Percentiles rank a stretch among this genome's conserved stretches.
Conservation (phyloP, 2,113 vertebrate species). For the Empidonax traillii region DNA sequence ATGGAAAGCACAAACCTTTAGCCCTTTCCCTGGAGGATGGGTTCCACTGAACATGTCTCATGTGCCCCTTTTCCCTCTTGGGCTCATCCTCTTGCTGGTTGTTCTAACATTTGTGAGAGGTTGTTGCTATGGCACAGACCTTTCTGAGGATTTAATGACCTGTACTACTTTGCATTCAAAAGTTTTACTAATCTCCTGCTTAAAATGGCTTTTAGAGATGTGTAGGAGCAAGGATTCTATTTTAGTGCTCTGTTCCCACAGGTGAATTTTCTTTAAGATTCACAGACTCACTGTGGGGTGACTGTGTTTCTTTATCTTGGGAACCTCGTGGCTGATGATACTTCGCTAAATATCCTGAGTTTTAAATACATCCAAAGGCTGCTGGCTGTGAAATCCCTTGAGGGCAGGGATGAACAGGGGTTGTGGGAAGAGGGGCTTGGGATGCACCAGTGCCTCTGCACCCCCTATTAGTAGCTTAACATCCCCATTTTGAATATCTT, state of each 20-base stretch:
- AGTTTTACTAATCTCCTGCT: neutral
- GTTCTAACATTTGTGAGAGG: neutral
- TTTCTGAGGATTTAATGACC: neutral
- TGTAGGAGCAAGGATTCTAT: neutral
- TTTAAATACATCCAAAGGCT: neutral
- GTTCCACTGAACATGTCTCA: neutral
- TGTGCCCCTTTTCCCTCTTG: neutral
- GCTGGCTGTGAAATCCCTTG: rapidly evolving
- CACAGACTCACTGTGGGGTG: neutral
- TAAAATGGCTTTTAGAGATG: neutral
- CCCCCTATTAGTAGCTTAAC: rapidly evolving
- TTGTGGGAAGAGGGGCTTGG: neutral
- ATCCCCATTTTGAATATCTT: neutral
- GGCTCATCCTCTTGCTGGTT: neutral
- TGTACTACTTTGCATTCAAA: neutral
- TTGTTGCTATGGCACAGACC: neutral
- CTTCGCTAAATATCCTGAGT: neutral
- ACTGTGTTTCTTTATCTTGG: neutral
- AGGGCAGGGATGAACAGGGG: neutral
- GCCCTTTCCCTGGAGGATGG: neutral
- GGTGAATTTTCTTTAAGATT: neutral
- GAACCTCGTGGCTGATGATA: rapidly evolving
- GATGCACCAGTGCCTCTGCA: neutral
- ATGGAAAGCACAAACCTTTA: rapidly evolving
- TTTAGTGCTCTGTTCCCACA: neutral